Conservation (phyloP, 2,797 vertebrate species). For the Micromesistius poutassou region DNA sequence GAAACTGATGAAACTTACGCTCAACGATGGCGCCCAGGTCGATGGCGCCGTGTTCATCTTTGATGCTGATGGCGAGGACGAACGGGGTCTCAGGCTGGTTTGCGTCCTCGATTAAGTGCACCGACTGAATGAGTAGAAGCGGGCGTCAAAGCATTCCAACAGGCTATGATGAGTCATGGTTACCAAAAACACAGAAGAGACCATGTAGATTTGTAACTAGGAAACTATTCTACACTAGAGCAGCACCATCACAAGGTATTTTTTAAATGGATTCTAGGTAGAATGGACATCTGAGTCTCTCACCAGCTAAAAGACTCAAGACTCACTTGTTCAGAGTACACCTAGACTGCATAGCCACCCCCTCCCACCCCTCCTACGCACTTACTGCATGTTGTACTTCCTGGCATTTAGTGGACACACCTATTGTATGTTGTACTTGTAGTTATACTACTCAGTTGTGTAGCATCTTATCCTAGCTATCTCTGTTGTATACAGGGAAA, state of each 20-base stretch:
- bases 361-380: too few species aligned
- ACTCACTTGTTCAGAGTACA: too few species aligned
- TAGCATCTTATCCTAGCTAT: too few species aligned
- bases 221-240: not conserved
- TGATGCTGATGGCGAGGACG: slow-evolving; percentile 52
- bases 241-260: not conserved
- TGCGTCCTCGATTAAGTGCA: slow-evolving; percentile 5
- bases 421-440: too few species aligned
- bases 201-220: not conserved
- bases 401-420: too few species aligned
- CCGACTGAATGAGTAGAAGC: slow-evolving; percentile 27
- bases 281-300: not conserved
- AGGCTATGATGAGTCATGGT: not conserved
- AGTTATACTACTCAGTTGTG: too few species aligned
- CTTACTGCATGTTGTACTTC: too few species aligned
- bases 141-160: not conserved
- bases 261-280: not conserved
- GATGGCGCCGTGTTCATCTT: slow-evolving; percentile 58
- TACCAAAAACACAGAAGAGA: not conserved
- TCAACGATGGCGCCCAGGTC: slow-evolving; percentile 56
- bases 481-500: too few species aligned
- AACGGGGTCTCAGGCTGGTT: slow-evolving; percentile 41
- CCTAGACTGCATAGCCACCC: too few species aligned
- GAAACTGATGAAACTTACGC: slow-evolving; percentile 60
- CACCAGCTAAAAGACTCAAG: too few species aligned